A percentile compares a stretch with the other conserved stretches of the same genome.
phyloP scores from a whole-genome alignment of 2,888 invertebrate genomes.

The Polymixis lichenea region DNA sequence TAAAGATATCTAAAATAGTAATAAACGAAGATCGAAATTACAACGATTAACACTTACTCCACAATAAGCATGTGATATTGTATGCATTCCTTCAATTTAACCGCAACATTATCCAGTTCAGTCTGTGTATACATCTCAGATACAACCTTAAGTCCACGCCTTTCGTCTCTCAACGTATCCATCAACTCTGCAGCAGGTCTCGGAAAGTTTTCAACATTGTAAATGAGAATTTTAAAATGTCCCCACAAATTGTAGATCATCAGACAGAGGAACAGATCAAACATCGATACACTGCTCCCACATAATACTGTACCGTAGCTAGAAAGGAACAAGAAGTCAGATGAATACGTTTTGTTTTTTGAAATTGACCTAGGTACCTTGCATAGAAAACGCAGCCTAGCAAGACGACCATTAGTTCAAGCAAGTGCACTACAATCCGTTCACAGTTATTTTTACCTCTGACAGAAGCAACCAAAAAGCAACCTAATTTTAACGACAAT shows the following conservation, averaged over 20 bases:
- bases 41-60: slow-evolving; percentile 34
- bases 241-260: slow-evolving; percentile 69
- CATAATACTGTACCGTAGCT: slow-evolving; percentile 51
- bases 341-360: background rate
- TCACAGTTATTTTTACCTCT: too few species aligned
- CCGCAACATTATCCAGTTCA: slow-evolving; percentile 33
- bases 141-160: background rate
- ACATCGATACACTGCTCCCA: slow-evolving; percentile 54
- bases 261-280: slow-evolving; percentile 65
- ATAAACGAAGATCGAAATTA: background rate
- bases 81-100: slow-evolving; percentile 47
- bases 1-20: too few species aligned
- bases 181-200: slow-evolving; percentile 40
- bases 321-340: slow-evolving; percentile 4
- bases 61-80: slow-evolving; percentile 46
- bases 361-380: background rate
- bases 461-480: too few species aligned
- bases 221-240: slow-evolving; percentile 65
- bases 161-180: background rate
- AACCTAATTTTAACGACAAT: too few species aligned
- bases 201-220: slow-evolving; percentile 59
- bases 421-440: background rate
- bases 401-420: background rate
- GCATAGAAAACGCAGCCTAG: background rate
- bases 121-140: slow-evolving; percentile 53